phyloP scores from a whole-genome alignment of 1,140 invertebrate species.

The Nylanderia fulva region DNA sequence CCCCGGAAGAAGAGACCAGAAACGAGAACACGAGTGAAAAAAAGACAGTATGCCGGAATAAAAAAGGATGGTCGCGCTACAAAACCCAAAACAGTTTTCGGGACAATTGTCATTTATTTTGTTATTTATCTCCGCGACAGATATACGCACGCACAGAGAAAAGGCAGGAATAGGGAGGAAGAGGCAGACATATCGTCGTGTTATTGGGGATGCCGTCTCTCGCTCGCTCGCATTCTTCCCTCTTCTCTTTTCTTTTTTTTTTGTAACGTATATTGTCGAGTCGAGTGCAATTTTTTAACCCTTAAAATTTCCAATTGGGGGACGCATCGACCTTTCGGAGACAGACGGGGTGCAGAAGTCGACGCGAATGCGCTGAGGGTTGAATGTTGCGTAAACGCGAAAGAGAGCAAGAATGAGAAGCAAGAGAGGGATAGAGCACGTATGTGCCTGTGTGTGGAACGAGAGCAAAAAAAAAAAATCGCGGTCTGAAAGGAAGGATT shows the following conservation, averaged over 20 bases:
- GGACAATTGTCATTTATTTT: constrained; percentile 84
- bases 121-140: constrained; percentile 84
- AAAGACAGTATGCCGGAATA: constrained; percentile 53
- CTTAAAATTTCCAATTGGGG: constrained; percentile 83
- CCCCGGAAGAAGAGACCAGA: constrained; percentile 63
- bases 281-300: constrained; percentile 86
- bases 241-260: constrained; percentile 46
- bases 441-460: constrained; percentile 37
- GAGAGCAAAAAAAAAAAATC: constrained; percentile 72
- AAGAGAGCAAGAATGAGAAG: constrained; percentile 58
- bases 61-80: constrained; percentile 75
- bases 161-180: constrained; percentile 32
- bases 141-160: constrained; percentile 35
- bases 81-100: constrained; percentile 85
- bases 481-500: constrained; percentile 83
- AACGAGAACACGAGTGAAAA: constrained; percentile 51
- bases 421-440: constrained; percentile 40
- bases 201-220: constrained; percentile 65
- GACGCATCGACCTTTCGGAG: constrained; percentile 71
- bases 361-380: constrained; percentile 64
- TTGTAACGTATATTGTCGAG: constrained; percentile 79
- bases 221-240: constrained; percentile 43
- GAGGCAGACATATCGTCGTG: constrained; percentile 51
- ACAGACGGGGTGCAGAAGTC: constrained; percentile 74
- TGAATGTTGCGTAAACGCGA: constrained; percentile 68